Conservation (phyloP, 2,888 invertebrate genomes). For the Diarsia mendica region DNA sequence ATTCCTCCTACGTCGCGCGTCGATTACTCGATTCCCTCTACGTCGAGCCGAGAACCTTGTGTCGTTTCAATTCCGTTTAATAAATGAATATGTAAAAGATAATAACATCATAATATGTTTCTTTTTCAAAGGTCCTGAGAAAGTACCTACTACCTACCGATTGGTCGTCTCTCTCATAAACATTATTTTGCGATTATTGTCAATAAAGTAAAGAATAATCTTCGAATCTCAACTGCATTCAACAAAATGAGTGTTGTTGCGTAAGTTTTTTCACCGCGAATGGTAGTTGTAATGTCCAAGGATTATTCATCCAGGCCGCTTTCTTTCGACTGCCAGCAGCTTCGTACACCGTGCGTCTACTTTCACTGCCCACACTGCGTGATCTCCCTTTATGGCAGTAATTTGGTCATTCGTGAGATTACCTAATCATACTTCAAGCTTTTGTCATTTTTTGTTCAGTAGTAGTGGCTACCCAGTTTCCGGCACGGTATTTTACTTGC, state of each 20-base stretch:
- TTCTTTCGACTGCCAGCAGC: constrained; percentile 69
- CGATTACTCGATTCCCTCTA: no score
- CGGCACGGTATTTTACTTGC: constrained; percentile 11
- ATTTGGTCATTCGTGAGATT: constrained; percentile 53
- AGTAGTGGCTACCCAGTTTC: constrained; percentile 7
- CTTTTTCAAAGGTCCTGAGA: neutral
- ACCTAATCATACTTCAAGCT: constrained; percentile 35
- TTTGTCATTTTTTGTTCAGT: constrained; percentile 19
- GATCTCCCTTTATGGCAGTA: constrained; percentile 49
- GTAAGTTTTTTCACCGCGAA: constrained; percentile 46
- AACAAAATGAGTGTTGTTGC: constrained; percentile 28
- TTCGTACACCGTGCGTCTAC: constrained; percentile 56
- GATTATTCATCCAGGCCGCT: constrained; percentile 73
- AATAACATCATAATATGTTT: neutral
- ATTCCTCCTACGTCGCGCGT: no score
- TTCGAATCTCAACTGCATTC: constrained; percentile 1
- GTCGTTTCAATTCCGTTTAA: neutral
- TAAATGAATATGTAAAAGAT: neutral
- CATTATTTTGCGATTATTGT: neutral
- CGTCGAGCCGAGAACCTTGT: no score
- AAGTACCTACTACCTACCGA: no score
- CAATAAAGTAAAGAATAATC: constrained; percentile 8
- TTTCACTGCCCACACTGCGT: constrained; percentile 68
- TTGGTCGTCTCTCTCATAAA: neutral
- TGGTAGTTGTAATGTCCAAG: constrained; percentile 59